Conservation (phyloP, 2,797 vertebrate genomes). For the Girardinus metallicus region DNA sequence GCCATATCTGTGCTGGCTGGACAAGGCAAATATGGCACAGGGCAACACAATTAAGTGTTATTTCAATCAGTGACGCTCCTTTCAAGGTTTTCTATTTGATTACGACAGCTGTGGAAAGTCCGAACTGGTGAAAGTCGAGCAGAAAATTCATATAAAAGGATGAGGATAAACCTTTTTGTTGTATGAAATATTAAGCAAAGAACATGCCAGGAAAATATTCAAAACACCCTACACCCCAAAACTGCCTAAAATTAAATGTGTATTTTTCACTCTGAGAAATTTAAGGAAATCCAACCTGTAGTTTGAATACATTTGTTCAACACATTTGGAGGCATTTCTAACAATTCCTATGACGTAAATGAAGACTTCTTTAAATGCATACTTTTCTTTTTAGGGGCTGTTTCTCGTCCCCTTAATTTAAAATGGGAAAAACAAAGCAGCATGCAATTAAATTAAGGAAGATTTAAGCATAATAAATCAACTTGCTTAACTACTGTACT, state of each 20-base stretch:
- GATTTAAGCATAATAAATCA: neutral
- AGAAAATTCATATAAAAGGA: slow-evolving; percentile 82
- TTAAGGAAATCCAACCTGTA: neutral
- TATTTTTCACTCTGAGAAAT: neutral
- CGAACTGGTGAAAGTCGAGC: slow-evolving; percentile 70
- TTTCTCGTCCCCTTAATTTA: neutral
- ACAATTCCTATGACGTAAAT: neutral
- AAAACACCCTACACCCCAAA: slow-evolving; percentile 10
- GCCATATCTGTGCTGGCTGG: slow-evolving; percentile 58
- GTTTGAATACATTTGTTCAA: neutral
- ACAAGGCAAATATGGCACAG: slow-evolving; percentile 65
- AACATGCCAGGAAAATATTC: slow-evolving; percentile 45
- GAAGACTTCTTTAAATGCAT: neutral
- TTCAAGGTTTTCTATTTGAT: slow-evolving; percentile 69
- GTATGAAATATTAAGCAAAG: slow-evolving; percentile 69
- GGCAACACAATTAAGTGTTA: slow-evolving; percentile 70
- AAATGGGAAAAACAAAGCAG: neutral
- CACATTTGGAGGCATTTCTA: neutral
- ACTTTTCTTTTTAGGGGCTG: neutral
- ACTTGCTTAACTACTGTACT: neutral
- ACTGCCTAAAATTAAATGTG: neutral
- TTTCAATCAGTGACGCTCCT: slow-evolving; percentile 70
- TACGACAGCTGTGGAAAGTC: slow-evolving; percentile 66
- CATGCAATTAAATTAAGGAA: neutral
- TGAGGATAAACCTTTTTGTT: slow-evolving; percentile 71